Percentiles rank a stretch among this genome's conserved stretches.
These are phyloP conservation scores for Bactericera cockerelli DNA, from an alignment of 1,140 invertebrate species.

Conservation along the genomic window DNA sequence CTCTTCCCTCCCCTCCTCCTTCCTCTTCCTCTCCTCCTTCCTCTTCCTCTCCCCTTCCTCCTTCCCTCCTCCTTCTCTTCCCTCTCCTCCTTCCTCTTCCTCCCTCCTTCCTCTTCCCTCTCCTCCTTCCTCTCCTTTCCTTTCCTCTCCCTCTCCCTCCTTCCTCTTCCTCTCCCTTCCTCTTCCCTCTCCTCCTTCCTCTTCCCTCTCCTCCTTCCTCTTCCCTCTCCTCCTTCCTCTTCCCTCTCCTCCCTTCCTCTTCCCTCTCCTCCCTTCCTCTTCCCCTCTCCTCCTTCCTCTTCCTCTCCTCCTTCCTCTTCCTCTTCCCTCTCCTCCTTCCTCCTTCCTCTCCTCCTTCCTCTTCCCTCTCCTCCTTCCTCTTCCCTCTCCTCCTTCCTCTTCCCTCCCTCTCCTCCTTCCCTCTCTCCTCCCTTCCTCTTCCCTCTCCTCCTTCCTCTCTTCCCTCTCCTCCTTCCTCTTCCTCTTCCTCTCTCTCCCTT, in stretches of 20 bases:
- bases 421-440: too few species aligned
- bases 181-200: constrained; percentile 10
- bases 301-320: too few species aligned
- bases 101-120: constrained; percentile 10
- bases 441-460: too few species aligned
- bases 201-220: constrained; percentile 8
- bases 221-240: constrained; percentile 12
- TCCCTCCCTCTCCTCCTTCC: too few species aligned
- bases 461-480: too few species aligned
- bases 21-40: constrained; percentile 14
- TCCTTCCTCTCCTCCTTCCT: too few species aligned
- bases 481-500: too few species aligned
- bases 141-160: constrained; percentile 13
- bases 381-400: not conserved
- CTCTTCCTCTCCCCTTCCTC: constrained; percentile 12
- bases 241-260: not conserved
- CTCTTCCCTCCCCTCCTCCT: not conserved
- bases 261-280: constrained; percentile 10
- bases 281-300: not conserved
- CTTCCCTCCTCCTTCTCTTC: constrained; percentile 13
- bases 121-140: constrained; percentile 14
- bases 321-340: too few species aligned
- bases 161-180: constrained; percentile 10
- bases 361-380: not conserved
- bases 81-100: constrained; percentile 8